These are phyloP conservation scores for Perognathus longimembris DNA, from an alignment of 2,113 vertebrate genomes.

Conservation along the genomic window DNA sequence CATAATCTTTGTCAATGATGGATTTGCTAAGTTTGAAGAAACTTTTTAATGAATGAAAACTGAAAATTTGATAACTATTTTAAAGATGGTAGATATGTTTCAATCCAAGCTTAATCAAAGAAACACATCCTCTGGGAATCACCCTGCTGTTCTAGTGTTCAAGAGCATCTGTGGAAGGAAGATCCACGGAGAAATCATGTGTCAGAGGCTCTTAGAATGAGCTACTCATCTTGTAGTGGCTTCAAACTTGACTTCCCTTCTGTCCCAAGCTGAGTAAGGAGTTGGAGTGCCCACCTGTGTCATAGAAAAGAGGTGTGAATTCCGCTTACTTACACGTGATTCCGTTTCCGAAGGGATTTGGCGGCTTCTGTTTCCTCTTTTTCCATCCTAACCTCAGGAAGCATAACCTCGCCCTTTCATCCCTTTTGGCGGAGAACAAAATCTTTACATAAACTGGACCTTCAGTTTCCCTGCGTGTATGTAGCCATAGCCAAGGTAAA, in stretches of 20 bases:
- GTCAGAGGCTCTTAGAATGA: background rate
- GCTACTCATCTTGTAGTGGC: background rate
- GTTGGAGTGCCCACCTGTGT: background rate
- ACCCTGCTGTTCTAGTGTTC: background rate
- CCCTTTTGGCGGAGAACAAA: constrained; percentile 36
- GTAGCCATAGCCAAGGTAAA: constrained; percentile 60
- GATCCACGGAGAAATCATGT: background rate
- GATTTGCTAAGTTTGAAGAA: constrained; percentile 34
- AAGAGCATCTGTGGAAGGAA: background rate
- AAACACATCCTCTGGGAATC: background rate
- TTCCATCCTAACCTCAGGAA: constrained; percentile 5
- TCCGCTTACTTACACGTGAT: background rate
- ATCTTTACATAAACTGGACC: background rate
- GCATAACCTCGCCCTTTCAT: background rate
- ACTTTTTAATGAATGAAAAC: constrained; percentile 45
- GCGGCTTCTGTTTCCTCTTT: background rate
- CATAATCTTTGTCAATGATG: constrained; percentile 19
- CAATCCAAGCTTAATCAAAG: background rate
- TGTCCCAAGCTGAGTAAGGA: background rate
- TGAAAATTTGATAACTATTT: constrained; percentile 10
- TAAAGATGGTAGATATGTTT: background rate
- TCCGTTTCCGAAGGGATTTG: background rate
- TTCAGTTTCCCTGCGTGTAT: constrained; percentile 20
- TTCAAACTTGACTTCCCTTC: background rate
- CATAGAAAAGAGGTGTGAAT: background rate